Percentiles rank a stretch among this genome's conserved stretches.
These are phyloP conservation scores for Galeopsomyia nigrocyanea DNA, from an alignment of 2,888 invertebrate genomes.

Conservation along the genomic window DNA sequence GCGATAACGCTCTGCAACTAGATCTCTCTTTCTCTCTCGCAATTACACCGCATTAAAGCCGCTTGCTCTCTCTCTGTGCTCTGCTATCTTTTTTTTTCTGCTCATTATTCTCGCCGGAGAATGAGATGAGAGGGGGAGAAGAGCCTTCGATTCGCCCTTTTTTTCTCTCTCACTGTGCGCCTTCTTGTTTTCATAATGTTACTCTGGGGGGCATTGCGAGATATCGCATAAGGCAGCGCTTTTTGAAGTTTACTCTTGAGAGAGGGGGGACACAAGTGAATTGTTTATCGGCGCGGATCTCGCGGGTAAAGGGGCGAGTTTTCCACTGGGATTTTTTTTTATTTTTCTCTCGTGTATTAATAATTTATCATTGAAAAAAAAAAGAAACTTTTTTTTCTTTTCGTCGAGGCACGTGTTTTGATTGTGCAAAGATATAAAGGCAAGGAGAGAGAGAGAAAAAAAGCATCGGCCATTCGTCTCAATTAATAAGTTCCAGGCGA, in stretches of 20 bases:
- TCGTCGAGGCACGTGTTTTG: too few relatives aligned
- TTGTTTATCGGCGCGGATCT: background rate
- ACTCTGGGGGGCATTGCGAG: conserved; percentile 9
- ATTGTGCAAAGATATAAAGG: too few relatives aligned
- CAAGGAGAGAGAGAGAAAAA: background rate
- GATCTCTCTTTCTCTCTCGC: conserved; percentile 21
- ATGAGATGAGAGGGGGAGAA: too few relatives aligned
- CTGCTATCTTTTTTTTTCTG: background rate
- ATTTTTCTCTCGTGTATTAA: too few relatives aligned
- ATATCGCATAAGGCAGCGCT: too few relatives aligned
- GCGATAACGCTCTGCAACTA: conserved; percentile 39
- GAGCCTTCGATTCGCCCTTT: too few relatives aligned
- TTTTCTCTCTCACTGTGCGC: too few relatives aligned
- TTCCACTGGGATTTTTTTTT: background rate
- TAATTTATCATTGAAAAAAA: too few relatives aligned
- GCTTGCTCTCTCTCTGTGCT: background rate
- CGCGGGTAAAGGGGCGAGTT: background rate
- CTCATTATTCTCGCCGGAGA: too few relatives aligned
- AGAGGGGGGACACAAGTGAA: too few relatives aligned
- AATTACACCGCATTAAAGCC: conserved; percentile 39
- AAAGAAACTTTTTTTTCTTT: too few relatives aligned
- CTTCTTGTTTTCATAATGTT: conserved; percentile 20
- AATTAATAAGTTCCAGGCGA: conserved; percentile 26
- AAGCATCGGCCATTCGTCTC: background rate
- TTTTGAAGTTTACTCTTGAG: too few relatives aligned